Evolutionary conservation across 2,797 vertebrate genomes (phyloP).

Genomic region (Neomorphus geoffroyi): DNA sequence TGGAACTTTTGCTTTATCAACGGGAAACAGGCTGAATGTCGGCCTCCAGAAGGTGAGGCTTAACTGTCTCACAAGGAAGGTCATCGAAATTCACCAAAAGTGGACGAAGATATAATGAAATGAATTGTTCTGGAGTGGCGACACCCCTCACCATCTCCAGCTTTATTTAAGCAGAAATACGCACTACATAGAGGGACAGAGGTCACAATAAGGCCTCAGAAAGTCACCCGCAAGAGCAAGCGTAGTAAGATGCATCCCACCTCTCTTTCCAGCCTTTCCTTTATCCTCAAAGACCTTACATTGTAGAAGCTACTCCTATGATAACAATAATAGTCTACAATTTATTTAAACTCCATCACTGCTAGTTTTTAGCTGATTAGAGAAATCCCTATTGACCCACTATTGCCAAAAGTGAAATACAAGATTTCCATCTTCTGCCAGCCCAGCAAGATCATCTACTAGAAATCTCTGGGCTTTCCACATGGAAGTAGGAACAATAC

Average conservation of each 20-base stretch:
- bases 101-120: not conserved
- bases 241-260: not conserved
- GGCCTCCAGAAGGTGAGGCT: not conserved
- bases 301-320: not conserved
- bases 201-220: not conserved
- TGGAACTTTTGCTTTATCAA: not conserved
- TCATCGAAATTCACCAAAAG: not conserved
- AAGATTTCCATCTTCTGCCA: not conserved
- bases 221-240: not conserved
- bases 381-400: not conserved
- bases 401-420: not conserved
- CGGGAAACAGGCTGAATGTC: not conserved
- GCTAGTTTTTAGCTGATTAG: not conserved
- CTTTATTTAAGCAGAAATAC: not conserved
- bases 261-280: not conserved
- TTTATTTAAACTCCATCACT: not conserved
- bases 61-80: not conserved
- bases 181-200: not conserved
- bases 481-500: not conserved
- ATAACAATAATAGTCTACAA: not conserved
- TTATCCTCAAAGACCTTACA: not conserved
- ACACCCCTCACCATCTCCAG: not conserved
- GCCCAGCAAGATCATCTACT: not conserved
- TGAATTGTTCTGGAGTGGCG: not conserved
- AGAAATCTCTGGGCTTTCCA: conserved; percentile 19